Conservation (phyloP, 92 coral and sea anemone species). For the Desmophyllum pertusum region DNA sequence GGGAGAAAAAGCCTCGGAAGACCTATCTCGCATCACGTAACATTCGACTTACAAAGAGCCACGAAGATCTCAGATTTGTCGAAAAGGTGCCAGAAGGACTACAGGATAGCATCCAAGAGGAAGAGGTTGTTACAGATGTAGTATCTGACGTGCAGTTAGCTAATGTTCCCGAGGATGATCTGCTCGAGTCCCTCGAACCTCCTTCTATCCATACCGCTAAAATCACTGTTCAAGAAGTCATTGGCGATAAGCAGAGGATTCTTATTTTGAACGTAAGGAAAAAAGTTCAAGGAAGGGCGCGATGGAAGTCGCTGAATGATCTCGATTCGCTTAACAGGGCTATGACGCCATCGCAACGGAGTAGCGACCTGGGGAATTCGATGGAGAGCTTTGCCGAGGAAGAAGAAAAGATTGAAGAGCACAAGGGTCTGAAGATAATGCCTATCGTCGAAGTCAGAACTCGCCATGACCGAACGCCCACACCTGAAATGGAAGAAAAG, state of each 20-base stretch:
- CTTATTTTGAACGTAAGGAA: constrained; percentile 78
- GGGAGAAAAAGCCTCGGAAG: constrained; percentile 25
- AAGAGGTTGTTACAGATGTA: constrained; percentile 8
- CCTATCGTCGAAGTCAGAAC: constrained; percentile 18
- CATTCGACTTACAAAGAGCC: constrained; percentile 45
- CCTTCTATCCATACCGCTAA: constrained; percentile 61
- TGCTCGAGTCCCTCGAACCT: constrained; percentile 34
- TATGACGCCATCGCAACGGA: constrained; percentile 4
- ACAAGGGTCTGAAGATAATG: background rate
- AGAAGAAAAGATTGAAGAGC: constrained; percentile 10
- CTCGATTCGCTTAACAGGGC: constrained; percentile 64
- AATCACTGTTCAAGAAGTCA: constrained; percentile 76
- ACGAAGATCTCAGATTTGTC: constrained; percentile 38
- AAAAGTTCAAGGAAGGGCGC: constrained; percentile 64
- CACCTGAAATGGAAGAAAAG: constrained; percentile 5
- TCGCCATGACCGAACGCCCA: constrained; percentile 1
- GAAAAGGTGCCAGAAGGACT: constrained; percentile 8
- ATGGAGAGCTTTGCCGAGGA: constrained; percentile 24
- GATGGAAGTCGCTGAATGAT: constrained; percentile 85
- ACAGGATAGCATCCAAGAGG: constrained; percentile 41
- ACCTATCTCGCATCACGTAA: constrained; percentile 37
- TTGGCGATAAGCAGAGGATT: constrained; percentile 67
- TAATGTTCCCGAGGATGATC: constrained; percentile 18
- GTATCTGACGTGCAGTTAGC: constrained; percentile 15
- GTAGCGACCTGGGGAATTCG: constrained; percentile 27